A percentile compares a stretch with the other conserved stretches of the same genome.
phyloP scores from a whole-genome alignment of 2,888 invertebrate species.

The Drosophila pullipes region DNA sequence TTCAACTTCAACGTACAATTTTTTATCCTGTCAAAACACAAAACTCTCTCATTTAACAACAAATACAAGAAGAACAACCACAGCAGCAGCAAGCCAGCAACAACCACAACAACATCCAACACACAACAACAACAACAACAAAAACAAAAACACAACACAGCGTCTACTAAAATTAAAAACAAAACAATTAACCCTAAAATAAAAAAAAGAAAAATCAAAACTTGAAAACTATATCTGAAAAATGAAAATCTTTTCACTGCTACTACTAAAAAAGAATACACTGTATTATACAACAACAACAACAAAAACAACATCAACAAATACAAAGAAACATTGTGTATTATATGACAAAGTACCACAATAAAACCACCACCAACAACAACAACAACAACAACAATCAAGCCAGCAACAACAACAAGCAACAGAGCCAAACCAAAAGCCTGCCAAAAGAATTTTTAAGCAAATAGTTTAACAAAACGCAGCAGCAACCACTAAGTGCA shows the following conservation, averaged over 20 bases:
- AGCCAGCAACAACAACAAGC: conserved; percentile 56
- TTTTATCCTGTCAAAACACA: conserved; percentile 56
- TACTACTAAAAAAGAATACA: conserved; percentile 69
- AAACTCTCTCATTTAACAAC: conserved; percentile 47
- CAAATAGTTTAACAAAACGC: conserved; percentile 42
- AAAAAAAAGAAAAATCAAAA: conserved; percentile 7
- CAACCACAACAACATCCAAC: conserved; percentile 33
- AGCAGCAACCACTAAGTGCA: conserved; percentile 42
- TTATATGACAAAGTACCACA: conserved; percentile 67
- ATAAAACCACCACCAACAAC: conserved; percentile 49
- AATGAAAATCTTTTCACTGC: conserved; percentile 42
- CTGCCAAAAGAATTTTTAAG: conserved; percentile 17
- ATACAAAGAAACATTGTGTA: conserved; percentile 67
- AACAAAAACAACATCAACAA: conserved; percentile 40
- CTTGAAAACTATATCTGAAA: conserved; percentile 23
- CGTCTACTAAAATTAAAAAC: conserved; percentile 41
- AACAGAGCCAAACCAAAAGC: conserved; percentile 34
- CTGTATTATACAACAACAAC: conserved; percentile 62
- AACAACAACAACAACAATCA: conserved; percentile 59
- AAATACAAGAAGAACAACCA: conserved; percentile 24
- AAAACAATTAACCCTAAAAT: conserved; percentile 52
- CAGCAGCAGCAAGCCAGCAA: conserved; percentile 37
- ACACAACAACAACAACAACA: conserved; percentile 29
- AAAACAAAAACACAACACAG: conserved; percentile 31
- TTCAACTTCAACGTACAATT: conserved; percentile 45